Evolutionary conservation across 2,797 vertebrate genomes (phyloP).

Genomic region (Cichlasoma orientale): DNA sequence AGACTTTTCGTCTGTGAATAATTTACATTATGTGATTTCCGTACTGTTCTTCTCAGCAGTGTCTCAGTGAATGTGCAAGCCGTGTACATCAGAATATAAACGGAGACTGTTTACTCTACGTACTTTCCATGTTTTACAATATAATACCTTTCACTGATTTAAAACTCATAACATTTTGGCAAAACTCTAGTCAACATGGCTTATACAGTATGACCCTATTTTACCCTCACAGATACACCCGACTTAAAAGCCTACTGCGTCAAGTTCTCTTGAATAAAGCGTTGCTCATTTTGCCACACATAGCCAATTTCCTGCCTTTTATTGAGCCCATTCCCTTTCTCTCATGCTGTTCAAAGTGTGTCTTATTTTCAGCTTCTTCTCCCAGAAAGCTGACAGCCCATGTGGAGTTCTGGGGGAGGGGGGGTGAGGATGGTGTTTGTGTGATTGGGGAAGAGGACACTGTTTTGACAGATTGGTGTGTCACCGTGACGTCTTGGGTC

Average conservation of each 20-base stretch:
- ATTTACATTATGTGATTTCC: conserved; percentile 27
- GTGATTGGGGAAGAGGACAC: conserved; percentile 30
- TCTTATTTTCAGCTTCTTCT: conserved; percentile 54
- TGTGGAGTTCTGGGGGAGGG: not conserved
- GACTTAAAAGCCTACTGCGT: not conserved
- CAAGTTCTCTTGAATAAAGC: conserved; percentile 38
- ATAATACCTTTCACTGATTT: not conserved
- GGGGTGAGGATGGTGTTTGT: conserved; percentile 40
- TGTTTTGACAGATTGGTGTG: conserved; percentile 70
- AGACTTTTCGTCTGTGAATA: not conserved
- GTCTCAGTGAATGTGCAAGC: not conserved
- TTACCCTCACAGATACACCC: conserved; percentile 5
- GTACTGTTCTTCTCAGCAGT: not conserved
- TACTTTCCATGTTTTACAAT: not conserved
- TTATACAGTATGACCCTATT: not conserved
- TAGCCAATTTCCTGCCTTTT: conserved; percentile 39
- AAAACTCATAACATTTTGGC: conserved; percentile 14
- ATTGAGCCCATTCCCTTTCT: conserved; percentile 25
- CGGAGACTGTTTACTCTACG: conserved; percentile 5
- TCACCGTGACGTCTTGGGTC: conserved; percentile 55
- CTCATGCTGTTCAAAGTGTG: conserved; percentile 23
- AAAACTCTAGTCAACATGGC: not conserved
- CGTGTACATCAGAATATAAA: not conserved
- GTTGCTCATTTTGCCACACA: conserved; percentile 22
- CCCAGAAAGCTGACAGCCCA: conserved; percentile 38